These are phyloP conservation scores for Phragmatobia fuliginosa DNA, from an alignment of 2,888 invertebrate species.

Conservation along the genomic window DNA sequence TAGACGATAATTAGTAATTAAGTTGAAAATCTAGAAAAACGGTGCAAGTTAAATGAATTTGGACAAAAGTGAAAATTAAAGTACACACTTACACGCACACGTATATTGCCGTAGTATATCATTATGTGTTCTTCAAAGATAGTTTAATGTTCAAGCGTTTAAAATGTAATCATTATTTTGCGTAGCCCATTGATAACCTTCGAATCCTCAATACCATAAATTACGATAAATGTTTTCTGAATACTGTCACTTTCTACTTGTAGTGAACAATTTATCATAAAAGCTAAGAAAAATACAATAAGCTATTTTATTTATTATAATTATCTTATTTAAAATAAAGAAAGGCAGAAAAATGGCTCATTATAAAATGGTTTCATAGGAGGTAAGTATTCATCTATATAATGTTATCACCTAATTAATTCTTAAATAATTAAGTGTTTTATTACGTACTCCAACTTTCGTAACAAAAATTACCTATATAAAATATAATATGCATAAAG, in stretches of 20 bases:
- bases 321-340: constrained; percentile 20
- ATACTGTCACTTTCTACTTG: constrained; percentile 4
- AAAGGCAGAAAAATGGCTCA: constrained; percentile 32
- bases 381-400: constrained; percentile 18
- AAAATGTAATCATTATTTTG: constrained; percentile 1
- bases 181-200: neutral
- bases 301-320: constrained; percentile 15
- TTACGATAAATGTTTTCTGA: neutral
- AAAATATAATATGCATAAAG: constrained; percentile 23
- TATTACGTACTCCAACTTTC: constrained; percentile 29
- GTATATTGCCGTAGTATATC: neutral
- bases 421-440: constrained; percentile 22
- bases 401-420: constrained; percentile 23
- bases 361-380: constrained; percentile 14
- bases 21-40: neutral
- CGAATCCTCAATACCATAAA: neutral
- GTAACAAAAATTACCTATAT: constrained; percentile 19
- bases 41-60: neutral
- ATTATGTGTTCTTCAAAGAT: neutral
- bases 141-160: constrained; percentile 6
- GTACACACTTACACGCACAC: neutral
- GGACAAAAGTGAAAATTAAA: neutral
- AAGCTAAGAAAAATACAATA: constrained; percentile 20
- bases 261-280: neutral
- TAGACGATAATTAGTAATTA: neutral